Conservation (phyloP, 2,888 invertebrate species). For the Mythimna vitellina region DNA sequence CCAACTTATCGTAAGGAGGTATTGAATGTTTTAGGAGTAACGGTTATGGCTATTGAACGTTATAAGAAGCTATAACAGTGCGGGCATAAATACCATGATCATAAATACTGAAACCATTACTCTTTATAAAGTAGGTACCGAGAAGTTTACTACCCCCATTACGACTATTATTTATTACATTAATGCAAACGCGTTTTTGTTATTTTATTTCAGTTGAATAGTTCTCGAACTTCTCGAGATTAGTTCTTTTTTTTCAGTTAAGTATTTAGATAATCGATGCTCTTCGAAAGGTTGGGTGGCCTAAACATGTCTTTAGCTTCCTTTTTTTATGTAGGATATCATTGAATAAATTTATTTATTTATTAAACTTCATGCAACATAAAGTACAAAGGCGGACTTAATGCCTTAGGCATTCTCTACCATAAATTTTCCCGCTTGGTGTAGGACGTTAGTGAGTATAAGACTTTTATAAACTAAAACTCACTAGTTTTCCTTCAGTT, state of each 20-base stretch:
- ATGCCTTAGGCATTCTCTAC: too few species aligned
- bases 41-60: conserved; percentile 25
- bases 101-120: conserved; percentile 35
- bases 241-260: not conserved
- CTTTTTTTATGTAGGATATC: too few species aligned
- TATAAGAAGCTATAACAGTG: conserved; percentile 22
- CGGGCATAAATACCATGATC: conserved; percentile 12
- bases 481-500: too few species aligned
- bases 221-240: not conserved
- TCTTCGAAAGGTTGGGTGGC: not conserved
- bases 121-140: not conserved
- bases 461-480: too few species aligned
- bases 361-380: too few species aligned
- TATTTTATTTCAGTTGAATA: not conserved
- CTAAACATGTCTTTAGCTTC: too few species aligned
- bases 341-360: too few species aligned
- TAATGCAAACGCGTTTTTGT: conserved; percentile 15
- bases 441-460: too few species aligned
- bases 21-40: conserved; percentile 31
- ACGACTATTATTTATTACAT: conserved; percentile 2
- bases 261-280: not conserved
- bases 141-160: conserved; percentile 4
- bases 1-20: not conserved
- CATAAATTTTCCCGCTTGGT: too few species aligned
- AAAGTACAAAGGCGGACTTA: too few species aligned